Percentiles rank a stretch among this genome's conserved stretches.
phyloP scores from a whole-genome alignment of 2,113 vertebrate genomes.

The Camelus bactrianus region DNA sequence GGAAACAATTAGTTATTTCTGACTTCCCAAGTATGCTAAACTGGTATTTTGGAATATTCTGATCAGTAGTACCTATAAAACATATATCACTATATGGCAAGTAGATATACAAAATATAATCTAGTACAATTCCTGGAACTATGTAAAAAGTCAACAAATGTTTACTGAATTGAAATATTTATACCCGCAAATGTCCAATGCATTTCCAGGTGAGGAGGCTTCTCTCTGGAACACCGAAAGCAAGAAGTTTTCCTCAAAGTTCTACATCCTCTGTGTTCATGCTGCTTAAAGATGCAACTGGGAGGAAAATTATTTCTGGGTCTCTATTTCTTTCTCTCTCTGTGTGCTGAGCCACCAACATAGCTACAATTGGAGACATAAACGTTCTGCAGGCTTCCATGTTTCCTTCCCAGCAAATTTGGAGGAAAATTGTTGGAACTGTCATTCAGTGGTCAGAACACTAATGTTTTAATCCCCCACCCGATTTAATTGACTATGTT shows the following conservation, averaged over 20 bases:
- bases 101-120: background rate
- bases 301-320: background rate
- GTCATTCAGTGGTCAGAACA: background rate
- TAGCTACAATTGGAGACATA: background rate
- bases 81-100: background rate
- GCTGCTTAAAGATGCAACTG: background rate
- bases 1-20: background rate
- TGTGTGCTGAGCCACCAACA: background rate
- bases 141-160: background rate
- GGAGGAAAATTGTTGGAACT: background rate
- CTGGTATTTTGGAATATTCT: background rate
- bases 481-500: background rate
- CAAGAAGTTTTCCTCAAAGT: background rate
- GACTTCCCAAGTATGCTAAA: background rate
- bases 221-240: background rate
- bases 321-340: background rate
- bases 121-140: background rate
- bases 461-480: background rate
- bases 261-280: background rate
- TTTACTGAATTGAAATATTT: slow-evolving; percentile 3
- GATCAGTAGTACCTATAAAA: background rate
- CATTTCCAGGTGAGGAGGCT: background rate
- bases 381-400: background rate
- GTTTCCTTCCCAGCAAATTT: background rate
- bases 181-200: background rate